These are phyloP conservation scores for Pristiophorus japonicus DNA, from an alignment of 2,113 vertebrate genomes.

Conservation along the genomic window DNA sequence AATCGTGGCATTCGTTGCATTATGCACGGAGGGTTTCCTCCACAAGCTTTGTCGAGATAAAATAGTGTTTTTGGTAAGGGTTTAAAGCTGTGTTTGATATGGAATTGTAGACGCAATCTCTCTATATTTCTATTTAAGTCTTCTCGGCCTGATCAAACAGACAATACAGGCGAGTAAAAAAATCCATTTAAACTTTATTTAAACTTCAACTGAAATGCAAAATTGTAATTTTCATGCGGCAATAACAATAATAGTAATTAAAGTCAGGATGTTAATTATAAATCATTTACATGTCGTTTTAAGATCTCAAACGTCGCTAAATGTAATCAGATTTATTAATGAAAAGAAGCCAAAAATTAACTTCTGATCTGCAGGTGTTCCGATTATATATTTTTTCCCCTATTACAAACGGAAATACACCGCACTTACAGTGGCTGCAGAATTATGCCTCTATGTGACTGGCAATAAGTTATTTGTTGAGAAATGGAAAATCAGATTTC, in stretches of 20 bases:
- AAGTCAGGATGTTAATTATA: background rate
- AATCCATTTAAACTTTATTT: background rate
- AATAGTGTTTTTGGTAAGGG: background rate
- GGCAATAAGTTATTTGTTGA: background rate
- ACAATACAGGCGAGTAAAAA: background rate
- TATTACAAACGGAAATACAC: background rate
- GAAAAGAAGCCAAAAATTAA: background rate
- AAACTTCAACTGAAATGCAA: background rate
- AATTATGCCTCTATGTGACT: background rate
- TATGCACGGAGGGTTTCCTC: background rate
- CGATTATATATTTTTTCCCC: background rate
- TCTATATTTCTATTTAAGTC: background rate
- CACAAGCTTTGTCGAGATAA: background rate
- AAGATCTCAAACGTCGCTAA: background rate
- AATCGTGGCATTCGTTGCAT: background rate
- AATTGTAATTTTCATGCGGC: background rate
- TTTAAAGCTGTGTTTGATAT: background rate
- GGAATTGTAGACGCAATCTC: background rate
- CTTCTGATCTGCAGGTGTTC: background rate
- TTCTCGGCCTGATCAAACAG: no score
- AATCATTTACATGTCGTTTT: background rate
- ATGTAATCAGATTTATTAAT: background rate
- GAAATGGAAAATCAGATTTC: background rate
- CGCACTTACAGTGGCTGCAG: background rate
- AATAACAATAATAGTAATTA: background rate